Evolutionary conservation across 2,888 invertebrate species (phyloP).

Genomic region (Cybosia mesomella): DNA sequence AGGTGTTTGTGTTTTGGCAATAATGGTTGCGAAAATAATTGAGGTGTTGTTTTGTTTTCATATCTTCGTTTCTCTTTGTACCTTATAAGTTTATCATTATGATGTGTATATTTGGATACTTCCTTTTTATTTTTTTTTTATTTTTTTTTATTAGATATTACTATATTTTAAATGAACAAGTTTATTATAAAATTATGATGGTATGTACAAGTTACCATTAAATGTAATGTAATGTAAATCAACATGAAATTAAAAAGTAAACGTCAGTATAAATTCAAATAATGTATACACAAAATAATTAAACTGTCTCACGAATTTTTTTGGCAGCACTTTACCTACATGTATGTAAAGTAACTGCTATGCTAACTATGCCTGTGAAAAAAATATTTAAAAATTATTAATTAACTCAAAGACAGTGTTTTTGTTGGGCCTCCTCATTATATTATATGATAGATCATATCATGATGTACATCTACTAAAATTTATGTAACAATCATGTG

Average conservation of each 20-base stretch:
- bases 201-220: neutral
- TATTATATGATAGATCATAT: neutral
- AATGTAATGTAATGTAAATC: neutral
- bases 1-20: conserved; percentile 66
- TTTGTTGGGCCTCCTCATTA: conserved; percentile 3
- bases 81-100: neutral
- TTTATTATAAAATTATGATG: too few relatives aligned
- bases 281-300: neutral
- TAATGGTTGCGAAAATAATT: conserved; percentile 36
- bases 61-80: conserved; percentile 3
- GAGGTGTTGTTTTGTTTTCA: neutral
- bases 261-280: neutral
- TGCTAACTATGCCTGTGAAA: neutral
- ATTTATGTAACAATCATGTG: neutral
- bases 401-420: conserved; percentile 2
- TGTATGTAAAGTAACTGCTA: neutral
- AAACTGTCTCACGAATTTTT: neutral
- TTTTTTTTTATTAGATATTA: neutral
- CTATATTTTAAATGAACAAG: neutral
- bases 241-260: neutral
- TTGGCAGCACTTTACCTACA: neutral
- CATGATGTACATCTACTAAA: conserved; percentile 1
- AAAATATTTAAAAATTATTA: neutral
- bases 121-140: neutral
- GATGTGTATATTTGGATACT: neutral